phyloP scores from a whole-genome alignment of 1,140 invertebrate genomes.

The Drosophila yakuba region DNA sequence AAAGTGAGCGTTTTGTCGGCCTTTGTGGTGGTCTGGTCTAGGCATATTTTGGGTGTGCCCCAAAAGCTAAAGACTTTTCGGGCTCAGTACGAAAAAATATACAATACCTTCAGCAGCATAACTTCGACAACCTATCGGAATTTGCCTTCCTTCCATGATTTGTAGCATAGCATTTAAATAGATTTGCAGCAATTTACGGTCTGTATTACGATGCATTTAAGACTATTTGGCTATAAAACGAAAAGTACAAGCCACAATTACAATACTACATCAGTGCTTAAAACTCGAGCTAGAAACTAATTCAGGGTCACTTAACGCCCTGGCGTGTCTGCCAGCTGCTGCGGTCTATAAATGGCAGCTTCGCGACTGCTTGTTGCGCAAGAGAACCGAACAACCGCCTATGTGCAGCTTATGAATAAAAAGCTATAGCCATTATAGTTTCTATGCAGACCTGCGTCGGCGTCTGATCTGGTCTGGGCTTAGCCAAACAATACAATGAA shows the following conservation, averaged over 20 bases:
- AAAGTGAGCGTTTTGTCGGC: slow-evolving; percentile 63
- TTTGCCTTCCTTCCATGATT: slow-evolving; percentile 28
- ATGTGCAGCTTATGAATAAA: slow-evolving; percentile 24
- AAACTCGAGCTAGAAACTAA: slow-evolving; percentile 30
- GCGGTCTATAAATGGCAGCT: slow-evolving; percentile 54
- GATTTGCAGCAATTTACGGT: no score
- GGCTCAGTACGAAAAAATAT: slow-evolving; percentile 13
- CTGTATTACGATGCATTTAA: no score
- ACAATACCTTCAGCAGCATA: slow-evolving; percentile 22
- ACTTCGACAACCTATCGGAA: not conserved
- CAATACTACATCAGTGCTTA: slow-evolving; percentile 10
- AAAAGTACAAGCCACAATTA: not conserved
- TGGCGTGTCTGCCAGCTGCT: slow-evolving; percentile 5
- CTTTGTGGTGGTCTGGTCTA: slow-evolving; percentile 10
- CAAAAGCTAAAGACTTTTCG: slow-evolving; percentile 8
- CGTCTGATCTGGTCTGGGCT: slow-evolving; percentile 24
- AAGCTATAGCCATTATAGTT: slow-evolving; percentile 49
- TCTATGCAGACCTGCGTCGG: slow-evolving; percentile 30
- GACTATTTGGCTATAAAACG: no score
- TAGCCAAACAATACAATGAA: slow-evolving; percentile 18
- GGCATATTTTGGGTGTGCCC: slow-evolving; percentile 65
- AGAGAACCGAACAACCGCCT: slow-evolving; percentile 47
- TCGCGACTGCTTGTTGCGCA: slow-evolving; percentile 41
- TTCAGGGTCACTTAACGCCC: slow-evolving; percentile 65
- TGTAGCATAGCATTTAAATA: not conserved